Conservation (phyloP, 2,797 vertebrate species). For the Petrocephalus schoutedeni region DNA sequence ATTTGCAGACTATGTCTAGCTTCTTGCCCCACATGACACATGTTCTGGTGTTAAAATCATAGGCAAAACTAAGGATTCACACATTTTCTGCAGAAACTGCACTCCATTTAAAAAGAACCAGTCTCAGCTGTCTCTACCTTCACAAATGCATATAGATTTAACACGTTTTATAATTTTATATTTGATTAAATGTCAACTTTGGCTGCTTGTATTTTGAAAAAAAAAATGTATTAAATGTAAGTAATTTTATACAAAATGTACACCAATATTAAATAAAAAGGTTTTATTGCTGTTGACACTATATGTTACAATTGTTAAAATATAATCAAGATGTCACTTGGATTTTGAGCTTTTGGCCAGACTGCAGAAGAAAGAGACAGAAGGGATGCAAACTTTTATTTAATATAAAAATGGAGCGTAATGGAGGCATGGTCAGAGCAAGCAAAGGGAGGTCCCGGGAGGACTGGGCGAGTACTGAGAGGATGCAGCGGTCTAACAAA, state of each 20-base stretch:
- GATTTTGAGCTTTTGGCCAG: neutral
- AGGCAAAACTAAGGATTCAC: neutral
- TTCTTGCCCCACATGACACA: neutral
- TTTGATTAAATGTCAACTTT: slow-evolving; percentile 77
- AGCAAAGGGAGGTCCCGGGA: neutral
- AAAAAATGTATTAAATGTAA: slow-evolving; percentile 78
- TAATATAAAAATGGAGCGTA: neutral
- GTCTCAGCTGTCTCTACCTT: slow-evolving; percentile 53
- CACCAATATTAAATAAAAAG: slow-evolving; percentile 77
- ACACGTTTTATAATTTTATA: slow-evolving; percentile 81
- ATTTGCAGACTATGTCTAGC: neutral
- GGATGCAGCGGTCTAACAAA: neutral
- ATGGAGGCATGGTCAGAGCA: neutral
- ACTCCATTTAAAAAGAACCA: slow-evolving; percentile 32
- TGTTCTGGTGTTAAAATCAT: slow-evolving; percentile 6
- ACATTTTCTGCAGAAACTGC: slow-evolving; percentile 7
- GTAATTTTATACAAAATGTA: slow-evolving; percentile 74
- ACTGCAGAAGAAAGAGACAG: neutral
- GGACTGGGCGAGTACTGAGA: neutral
- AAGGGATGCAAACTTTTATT: neutral
- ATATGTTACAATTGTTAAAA: neutral
- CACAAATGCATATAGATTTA: slow-evolving; percentile 64
- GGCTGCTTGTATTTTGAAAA: slow-evolving; percentile 78
- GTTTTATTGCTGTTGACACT: slow-evolving; percentile 66
- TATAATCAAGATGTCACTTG: neutral